Percentiles rank a stretch among this genome's conserved stretches.
These are phyloP conservation scores for Anticlea derivata DNA, from an alignment of 2,888 invertebrate genomes.

Conservation along the genomic window DNA sequence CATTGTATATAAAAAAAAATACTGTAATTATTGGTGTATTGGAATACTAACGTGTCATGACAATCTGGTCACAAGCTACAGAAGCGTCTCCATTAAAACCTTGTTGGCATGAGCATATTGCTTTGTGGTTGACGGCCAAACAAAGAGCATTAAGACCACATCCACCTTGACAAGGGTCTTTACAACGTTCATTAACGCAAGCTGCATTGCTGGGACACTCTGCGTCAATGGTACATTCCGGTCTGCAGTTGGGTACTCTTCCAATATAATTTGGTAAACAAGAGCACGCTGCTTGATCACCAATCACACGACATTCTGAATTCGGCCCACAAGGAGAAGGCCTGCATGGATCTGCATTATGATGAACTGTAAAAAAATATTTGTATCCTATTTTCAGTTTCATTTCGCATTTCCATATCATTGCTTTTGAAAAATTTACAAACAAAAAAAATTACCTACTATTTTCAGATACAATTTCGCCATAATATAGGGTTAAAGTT, in stretches of 20 bases:
- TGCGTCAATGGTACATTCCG: conserved; percentile 91
- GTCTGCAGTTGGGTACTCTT: conserved; percentile 93
- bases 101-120: conserved; percentile 91
- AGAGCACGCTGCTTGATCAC: conserved; percentile 93
- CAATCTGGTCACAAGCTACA: conserved; percentile 85
- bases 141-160: conserved; percentile 93
- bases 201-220: conserved; percentile 93
- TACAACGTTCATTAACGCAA: conserved; percentile 91
- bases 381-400: too few species aligned
- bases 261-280: conserved; percentile 92
- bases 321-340: conserved; percentile 94
- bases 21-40: background rate
- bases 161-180: conserved; percentile 90
- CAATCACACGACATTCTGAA: conserved; percentile 91
- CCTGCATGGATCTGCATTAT: conserved; percentile 86
- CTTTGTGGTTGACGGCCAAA: conserved; percentile 92
- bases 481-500: too few species aligned
- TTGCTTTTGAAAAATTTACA: too few species aligned
- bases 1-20: background rate
- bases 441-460: background rate
- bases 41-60: conserved; percentile 65
- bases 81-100: conserved; percentile 92
- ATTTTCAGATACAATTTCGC: too few species aligned
- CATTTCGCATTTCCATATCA: too few species aligned
- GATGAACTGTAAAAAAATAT: conserved; percentile 44